These are phyloP conservation scores for Eolophus roseicapilla DNA, from an alignment of 2,113 vertebrate genomes.

Conservation along the genomic window DNA sequence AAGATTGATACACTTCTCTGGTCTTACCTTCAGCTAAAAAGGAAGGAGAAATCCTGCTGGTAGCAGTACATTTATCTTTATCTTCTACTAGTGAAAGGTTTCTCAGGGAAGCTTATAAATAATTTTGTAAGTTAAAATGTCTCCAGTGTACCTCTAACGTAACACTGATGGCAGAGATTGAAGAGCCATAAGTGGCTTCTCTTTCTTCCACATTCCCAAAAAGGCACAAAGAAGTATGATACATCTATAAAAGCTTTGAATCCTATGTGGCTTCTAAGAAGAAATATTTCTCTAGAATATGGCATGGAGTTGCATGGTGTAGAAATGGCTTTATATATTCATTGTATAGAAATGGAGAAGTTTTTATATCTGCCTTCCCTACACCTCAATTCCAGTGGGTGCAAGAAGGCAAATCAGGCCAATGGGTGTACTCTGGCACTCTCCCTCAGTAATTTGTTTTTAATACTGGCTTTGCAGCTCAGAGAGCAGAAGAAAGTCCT, in stretches of 20 bases:
- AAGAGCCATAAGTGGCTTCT: not conserved
- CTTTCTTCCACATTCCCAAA: not conserved
- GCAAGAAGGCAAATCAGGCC: not conserved
- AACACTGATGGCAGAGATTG: not conserved
- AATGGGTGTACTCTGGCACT: not conserved
- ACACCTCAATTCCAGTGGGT: rapidly evolving
- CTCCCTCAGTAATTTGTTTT: not conserved
- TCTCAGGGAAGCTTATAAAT: not conserved
- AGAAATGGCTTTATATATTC: not conserved
- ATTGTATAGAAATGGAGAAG: not conserved
- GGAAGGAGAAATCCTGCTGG: not conserved
- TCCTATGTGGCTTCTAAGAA: not conserved
- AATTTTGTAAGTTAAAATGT: not conserved
- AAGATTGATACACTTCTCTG: not conserved
- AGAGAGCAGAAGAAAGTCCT: not conserved
- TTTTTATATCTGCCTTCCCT: not conserved
- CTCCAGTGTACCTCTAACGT: not conserved
- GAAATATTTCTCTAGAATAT: not conserved
- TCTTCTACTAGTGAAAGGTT: not conserved
- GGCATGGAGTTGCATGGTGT: not conserved
- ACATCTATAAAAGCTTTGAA: not conserved
- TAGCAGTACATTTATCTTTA: not conserved
- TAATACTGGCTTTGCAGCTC: not conserved
- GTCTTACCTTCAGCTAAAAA: not conserved
- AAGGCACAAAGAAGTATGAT: not conserved